These are phyloP conservation scores for Synergus umbraculus DNA, from an alignment of 2,888 invertebrate species.

Conservation along the genomic window DNA sequence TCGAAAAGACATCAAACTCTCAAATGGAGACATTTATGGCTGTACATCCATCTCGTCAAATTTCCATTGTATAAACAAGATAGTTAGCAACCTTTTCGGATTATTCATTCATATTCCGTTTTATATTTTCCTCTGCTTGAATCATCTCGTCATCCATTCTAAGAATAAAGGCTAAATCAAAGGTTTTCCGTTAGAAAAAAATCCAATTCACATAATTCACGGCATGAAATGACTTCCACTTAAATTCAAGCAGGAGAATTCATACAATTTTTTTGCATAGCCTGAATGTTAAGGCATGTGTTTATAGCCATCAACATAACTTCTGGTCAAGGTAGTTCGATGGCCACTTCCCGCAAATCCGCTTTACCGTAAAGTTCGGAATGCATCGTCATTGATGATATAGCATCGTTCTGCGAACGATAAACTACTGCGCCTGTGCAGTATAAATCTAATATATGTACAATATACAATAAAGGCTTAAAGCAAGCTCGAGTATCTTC, in stretches of 20 bases:
- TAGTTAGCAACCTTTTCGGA: neutral
- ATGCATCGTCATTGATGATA: constrained; percentile 26
- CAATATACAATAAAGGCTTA: neutral
- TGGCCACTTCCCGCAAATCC: constrained; percentile 1
- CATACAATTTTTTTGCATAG: neutral
- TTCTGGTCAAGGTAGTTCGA: constrained; percentile 19
- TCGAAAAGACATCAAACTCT: neutral
- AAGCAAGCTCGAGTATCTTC: constrained; percentile 47
- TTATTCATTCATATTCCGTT: neutral
- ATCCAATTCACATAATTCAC: neutral
- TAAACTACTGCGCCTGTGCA: neutral
- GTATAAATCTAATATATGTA: neutral
- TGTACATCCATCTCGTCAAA: neutral
- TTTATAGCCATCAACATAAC: constrained; percentile 21
- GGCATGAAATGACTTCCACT: constrained; percentile 21
- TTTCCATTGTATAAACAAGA: neutral
- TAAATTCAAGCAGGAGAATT: neutral
- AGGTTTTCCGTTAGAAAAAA: constrained; percentile 11
- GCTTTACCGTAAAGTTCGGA: constrained; percentile 9
- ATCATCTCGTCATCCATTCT: neutral
- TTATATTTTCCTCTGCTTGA: neutral
- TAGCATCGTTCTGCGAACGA: neutral
- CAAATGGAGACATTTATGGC: constrained; percentile 17
- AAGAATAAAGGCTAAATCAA: neutral
- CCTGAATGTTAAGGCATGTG: neutral